Evolutionary conservation across 2,113 vertebrate species (phyloP).

Genomic region (Periophthalmus modestus): DNA sequence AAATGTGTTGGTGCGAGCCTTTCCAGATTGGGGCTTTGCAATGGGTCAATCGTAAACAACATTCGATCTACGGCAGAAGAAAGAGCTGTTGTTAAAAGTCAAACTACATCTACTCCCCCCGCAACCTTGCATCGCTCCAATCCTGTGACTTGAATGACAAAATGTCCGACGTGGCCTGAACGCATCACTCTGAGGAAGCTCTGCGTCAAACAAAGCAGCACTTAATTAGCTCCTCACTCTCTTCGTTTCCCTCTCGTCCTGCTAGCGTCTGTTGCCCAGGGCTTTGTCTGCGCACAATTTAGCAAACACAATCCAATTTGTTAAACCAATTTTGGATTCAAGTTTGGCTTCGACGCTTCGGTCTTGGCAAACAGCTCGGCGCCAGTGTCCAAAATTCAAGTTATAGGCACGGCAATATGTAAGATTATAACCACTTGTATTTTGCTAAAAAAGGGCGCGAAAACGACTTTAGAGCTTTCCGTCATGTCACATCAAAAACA

Average conservation of each 20-base stretch:
- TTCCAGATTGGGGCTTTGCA: not conserved
- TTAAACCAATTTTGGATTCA: conserved; percentile 52
- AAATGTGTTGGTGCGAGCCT: not conserved
- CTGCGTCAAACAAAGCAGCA: conserved; percentile 44
- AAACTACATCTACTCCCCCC: conserved; percentile 30
- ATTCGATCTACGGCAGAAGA: conserved; percentile 4
- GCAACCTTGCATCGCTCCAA: conserved; percentile 29
- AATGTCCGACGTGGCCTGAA: conserved; percentile 29
- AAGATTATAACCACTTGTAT: not conserved
- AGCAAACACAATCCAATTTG: conserved; percentile 68
- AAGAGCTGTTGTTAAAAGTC: conserved; percentile 18
- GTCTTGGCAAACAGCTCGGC: conserved; percentile 29
- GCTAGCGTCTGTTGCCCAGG: conserved; percentile 39
- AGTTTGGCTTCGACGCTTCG: conserved; percentile 24
- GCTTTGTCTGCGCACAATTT: conserved; percentile 63
- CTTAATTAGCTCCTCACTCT: conserved; percentile 66
- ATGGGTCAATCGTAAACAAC: not conserved
- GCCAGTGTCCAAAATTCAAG: conserved; percentile 23
- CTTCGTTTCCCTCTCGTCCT: conserved; percentile 30
- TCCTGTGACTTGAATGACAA: conserved; percentile 49
- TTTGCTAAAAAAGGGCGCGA: not conserved
- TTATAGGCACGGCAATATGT: not conserved
- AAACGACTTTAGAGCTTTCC: too few relatives aligned
- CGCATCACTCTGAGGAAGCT: conserved; percentile 46
- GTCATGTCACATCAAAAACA: too few relatives aligned